These are phyloP conservation scores for Daubentonia madagascariensis DNA, from an alignment of 2,113 vertebrate genomes.

Conservation along the genomic window DNA sequence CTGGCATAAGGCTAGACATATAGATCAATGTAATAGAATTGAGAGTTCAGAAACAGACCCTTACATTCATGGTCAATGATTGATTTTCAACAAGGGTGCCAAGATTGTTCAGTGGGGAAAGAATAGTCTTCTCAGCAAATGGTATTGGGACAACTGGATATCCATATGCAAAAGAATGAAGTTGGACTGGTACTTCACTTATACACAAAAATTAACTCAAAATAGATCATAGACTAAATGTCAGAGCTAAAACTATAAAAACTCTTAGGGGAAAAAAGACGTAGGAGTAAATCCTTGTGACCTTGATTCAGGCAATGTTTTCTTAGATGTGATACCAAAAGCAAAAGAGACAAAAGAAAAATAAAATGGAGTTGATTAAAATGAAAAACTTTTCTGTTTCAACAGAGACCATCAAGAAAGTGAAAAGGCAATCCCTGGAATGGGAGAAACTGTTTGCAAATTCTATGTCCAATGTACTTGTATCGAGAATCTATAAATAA, in stretches of 20 bases:
- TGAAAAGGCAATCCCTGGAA: background rate
- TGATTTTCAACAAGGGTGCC: background rate
- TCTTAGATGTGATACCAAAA: background rate
- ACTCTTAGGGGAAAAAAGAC: background rate
- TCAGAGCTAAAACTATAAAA: background rate
- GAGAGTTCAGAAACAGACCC: background rate
- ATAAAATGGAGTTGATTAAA: slow-evolving; percentile 2
- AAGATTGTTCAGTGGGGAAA: background rate
- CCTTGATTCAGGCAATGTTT: background rate
- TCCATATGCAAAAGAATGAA: background rate
- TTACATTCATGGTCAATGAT: background rate
- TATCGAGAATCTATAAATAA: background rate
- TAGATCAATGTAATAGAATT: background rate
- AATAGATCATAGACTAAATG: background rate
- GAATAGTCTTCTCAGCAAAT: background rate
- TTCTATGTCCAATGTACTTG: background rate
- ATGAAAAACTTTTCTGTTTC: background rate
- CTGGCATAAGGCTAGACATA: background rate
- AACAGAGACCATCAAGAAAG: background rate
- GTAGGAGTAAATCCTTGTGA: background rate
- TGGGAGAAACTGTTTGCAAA: background rate
- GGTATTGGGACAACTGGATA: background rate
- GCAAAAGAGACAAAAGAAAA: background rate
- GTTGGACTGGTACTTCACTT: background rate
- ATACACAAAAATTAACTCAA: background rate